Evolutionary conservation across 1,140 invertebrate genomes (phyloP).

Genomic region (Aphis craccivora): DNA sequence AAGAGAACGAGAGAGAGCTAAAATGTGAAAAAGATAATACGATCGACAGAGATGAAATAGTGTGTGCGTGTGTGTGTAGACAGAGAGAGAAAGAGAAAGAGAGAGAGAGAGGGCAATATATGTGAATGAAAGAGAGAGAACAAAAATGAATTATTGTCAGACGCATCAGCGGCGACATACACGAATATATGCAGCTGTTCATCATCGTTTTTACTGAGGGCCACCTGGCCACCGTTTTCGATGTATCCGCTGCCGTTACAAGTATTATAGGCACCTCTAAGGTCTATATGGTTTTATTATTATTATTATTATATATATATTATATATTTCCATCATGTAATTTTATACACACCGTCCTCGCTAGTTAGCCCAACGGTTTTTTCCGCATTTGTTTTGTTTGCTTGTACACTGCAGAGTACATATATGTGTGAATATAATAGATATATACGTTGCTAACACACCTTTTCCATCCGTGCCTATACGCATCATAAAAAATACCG

Average conservation of each 20-base stretch:
- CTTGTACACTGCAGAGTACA: not conserved
- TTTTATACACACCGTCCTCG: slow-evolving; percentile 44
- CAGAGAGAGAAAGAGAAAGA: slow-evolving; percentile 33
- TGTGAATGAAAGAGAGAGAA: slow-evolving; percentile 28
- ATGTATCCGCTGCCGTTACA: slow-evolving; percentile 53
- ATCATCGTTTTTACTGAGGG: slow-evolving; percentile 53
- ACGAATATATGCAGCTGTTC: slow-evolving; percentile 50
- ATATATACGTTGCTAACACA: not conserved
- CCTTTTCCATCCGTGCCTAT: not conserved
- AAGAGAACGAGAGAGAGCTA: slow-evolving; percentile 56
- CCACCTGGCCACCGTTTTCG: slow-evolving; percentile 53
- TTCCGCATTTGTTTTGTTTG: slow-evolving; percentile 55
- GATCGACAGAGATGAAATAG: not conserved
- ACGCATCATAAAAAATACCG: slow-evolving; percentile 23
- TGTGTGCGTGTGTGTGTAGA: not conserved
- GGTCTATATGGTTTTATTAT: slow-evolving; percentile 58
- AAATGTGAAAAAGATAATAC: slow-evolving; percentile 3
- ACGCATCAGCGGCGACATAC: slow-evolving; percentile 54
- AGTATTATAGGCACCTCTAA: slow-evolving; percentile 54
- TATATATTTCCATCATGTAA: slow-evolving; percentile 37
- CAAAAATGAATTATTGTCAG: slow-evolving; percentile 57
- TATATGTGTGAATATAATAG: not conserved
- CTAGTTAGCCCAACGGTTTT: slow-evolving; percentile 57
- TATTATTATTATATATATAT: slow-evolving; percentile 33
- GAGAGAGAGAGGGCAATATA: slow-evolving; percentile 40